Evolutionary conservation across 2,113 vertebrate species (phyloP), one percentile per base, ranked within the genome.

Genomic region (Aptenodytes patagonicus): DNA sequence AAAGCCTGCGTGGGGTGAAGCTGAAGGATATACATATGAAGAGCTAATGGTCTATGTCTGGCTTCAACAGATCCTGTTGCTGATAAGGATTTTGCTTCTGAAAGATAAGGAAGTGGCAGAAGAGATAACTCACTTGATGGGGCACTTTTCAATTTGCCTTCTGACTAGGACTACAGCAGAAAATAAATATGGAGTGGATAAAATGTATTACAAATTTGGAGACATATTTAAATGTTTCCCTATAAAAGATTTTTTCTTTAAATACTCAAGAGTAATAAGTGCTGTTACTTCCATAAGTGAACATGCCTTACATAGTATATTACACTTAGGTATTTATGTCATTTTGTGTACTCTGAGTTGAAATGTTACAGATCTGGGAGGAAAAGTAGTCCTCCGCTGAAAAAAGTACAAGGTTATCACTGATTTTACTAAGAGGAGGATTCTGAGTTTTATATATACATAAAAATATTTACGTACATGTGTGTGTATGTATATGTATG

Each of bases 11-110:
- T 25, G 11, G 62, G 66, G 70, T 75, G 46, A 89, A 93, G 40
- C 31, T 87, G 80, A 94, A 91, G 89, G 80, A 79, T 91, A 77
- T 28, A 82, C 31, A 75, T 38, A n/a, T 4, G 55, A 85, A 83
- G 87, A 95, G 55, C 57, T 95, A 89, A 95, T 92, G 87, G 69
- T 42, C 77, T 69, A 26, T 32, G 72, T 38, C 13, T 89, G 51
- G 9, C 70, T 96, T 49, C 70, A 62, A 11, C 24, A 36, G 91
- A 93, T 95, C 54, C 68, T 54, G 65, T 36, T 6, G 0, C 21
- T 18, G 89, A 97, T 94, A 95, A 85, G 34, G 70, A 47, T 79
- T 97, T 94, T 66, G 61, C 57, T 76, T 65, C 77, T 85, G 62
- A 83, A 75, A 95, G 95, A 95, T 95, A 94, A 94, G 47, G 34